Evolutionary conservation across 2,113 vertebrate species (phyloP).

Genomic region (Anolis sagrei): DNA sequence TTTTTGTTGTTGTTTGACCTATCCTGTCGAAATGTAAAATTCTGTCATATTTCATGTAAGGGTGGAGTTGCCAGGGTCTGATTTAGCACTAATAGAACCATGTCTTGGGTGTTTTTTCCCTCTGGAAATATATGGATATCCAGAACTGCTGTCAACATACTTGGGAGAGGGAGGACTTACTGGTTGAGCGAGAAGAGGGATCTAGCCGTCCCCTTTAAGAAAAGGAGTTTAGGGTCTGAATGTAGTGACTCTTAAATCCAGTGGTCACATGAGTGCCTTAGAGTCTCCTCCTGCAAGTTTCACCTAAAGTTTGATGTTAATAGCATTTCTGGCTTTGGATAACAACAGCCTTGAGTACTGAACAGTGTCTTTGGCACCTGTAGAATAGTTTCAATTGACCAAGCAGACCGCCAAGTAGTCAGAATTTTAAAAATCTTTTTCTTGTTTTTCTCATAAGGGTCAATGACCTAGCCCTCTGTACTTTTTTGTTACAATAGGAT

Average conservation of each 20-base stretch:
- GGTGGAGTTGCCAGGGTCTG: background rate
- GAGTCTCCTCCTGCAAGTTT: conserved; percentile 14
- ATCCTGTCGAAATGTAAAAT: background rate
- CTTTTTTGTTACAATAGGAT: background rate
- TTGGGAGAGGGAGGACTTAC: background rate
- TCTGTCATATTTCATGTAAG: background rate
- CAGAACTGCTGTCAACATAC: conserved; percentile 26
- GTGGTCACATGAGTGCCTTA: conserved; percentile 60
- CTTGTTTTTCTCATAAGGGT: background rate
- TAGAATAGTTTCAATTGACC: conserved; percentile 15
- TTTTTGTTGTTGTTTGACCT: background rate
- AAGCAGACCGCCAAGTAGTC: background rate
- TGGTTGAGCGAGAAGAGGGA: background rate
- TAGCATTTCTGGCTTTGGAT: conserved; percentile 19
- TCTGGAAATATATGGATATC: background rate
- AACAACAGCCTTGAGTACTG: background rate
- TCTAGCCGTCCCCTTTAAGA: conserved; percentile 31
- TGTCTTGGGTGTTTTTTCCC: background rate
- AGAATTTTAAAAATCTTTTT: background rate
- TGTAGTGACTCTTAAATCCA: conserved; percentile 23
- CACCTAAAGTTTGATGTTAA: background rate
- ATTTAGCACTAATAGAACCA: background rate
- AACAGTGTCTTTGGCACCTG: background rate
- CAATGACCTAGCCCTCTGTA: background rate
- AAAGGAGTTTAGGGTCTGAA: conserved; percentile 33